Evolutionary conservation across 2,888 invertebrate species (phyloP), one percentile per base, ranked within the genome.

Genomic region (Hydriomena furcata): DNA sequence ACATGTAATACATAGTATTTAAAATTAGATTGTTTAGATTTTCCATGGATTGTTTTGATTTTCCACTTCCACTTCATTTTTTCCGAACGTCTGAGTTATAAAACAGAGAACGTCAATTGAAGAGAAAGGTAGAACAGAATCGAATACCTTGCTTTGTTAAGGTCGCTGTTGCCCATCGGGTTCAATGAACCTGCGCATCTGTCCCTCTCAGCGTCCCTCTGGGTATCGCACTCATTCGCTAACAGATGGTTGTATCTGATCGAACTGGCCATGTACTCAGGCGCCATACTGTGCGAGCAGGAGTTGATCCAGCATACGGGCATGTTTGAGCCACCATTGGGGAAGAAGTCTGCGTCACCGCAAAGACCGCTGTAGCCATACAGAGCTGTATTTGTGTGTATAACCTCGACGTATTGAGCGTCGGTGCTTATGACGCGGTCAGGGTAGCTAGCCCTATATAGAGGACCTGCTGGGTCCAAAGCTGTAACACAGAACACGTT

Each of bases 381-480:
- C 2, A 74, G 25, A 0, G 56, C 64, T 1, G 73, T 76, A 55
- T 84, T 79, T 0, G 89, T 89, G 55, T 90, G 89, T 0, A 89
- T 85, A 0, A 81, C 71, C 65, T 89, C 89, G 0, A 88, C 86
- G 60, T 86, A 87, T 36, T 66, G 66, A 0, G 59, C 88, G 37
- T 86, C 86, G 0, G 68, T 71, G 1, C 58, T 20, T 0, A 50
- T 55, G 0, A 89, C 41, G 5, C 79, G 73, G 32, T 78, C 56
- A 4, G 45, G 40, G 52, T 79, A 72, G 0, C 54, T 42, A 8
- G 60, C 43, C 7, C 1, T n/a, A 82, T 83, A 88, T 7, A 79
- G 53, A 2, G 87, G 88, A 7, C 82, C 80, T 21, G 89, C 87
- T 0, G 89, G 88, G 57, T 90, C 89, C 17, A 89, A 66, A 12